Evolutionary conservation across 2,113 vertebrate species (phyloP), one percentile per base, ranked within the genome.

Genomic region (Strigops habroptila): DNA sequence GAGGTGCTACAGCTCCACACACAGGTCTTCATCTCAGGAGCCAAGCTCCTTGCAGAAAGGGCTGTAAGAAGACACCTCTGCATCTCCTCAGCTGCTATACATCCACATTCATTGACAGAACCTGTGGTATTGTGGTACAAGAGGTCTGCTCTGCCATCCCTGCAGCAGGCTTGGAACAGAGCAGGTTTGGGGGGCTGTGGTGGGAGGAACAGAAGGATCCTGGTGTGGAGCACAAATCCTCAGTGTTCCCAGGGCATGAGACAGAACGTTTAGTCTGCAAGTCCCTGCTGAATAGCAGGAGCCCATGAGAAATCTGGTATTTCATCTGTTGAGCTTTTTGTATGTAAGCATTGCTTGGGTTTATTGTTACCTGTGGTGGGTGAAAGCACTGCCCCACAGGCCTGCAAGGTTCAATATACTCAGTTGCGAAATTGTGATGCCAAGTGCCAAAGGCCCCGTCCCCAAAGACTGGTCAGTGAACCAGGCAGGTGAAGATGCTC

Each of bases 101-200:
- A 19, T 37, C 46, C 37, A 22, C 21, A 52, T 48, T 65, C 22
- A 15, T 64, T 62, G 43, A 48, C 62, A 73, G 88, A 88, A 33
- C 48, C 80, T 44, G 31, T 67, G 75, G 71, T 51, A 60, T 52
- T 5, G 1, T 37, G 55, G 18, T 69, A 10, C 1, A 2, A 49
- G 33, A 59, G 21, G 10, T 70, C 25, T 78, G n/a, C 51, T 60
- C 59, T 60, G 39, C 39, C 51, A 39, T 19, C 30, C 30, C 51
- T 46, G 39, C 15, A 3, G 10, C 27, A 35, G 22, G 12, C 24
- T 44, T 43, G 28, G 65, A 73, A 60, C 49, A 37, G 37, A 65
- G 44, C 0, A 0, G 51, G 11, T 52, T 22, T 65, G 51, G 51
- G 51, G 79, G 73, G 44, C 17, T 48, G 8, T 10, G 25, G 12